Evolutionary conservation across 2,888 invertebrate genomes (phyloP).

Genomic region (Hirtodrosophila duncani): DNA sequence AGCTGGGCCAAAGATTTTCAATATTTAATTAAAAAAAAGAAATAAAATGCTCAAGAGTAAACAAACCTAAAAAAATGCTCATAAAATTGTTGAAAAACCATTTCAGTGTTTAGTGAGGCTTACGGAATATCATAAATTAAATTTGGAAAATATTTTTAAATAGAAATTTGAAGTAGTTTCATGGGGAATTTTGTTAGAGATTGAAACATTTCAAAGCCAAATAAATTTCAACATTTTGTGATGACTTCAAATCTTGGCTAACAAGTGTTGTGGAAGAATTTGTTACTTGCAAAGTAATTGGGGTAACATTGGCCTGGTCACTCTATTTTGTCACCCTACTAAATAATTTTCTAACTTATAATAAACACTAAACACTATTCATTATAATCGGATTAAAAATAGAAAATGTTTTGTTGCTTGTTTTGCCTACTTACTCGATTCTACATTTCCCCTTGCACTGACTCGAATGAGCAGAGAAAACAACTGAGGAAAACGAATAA

Average conservation of each 20-base stretch:
- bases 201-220: too few species aligned
- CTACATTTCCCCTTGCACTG: slow-evolving; percentile 31
- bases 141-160: too few species aligned
- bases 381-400: slow-evolving; percentile 74
- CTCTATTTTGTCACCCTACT: slow-evolving; percentile 47
- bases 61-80: slow-evolving; percentile 1
- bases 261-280: background rate
- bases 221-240: too few species aligned
- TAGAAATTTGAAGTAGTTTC: too few species aligned
- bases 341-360: slow-evolving; percentile 52
- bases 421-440: slow-evolving; percentile 29
- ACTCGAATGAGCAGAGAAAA: slow-evolving; percentile 23
- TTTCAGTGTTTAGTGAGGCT: slow-evolving; percentile 11
- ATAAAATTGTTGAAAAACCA: slow-evolving; percentile 16
- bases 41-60: slow-evolving; percentile 9
- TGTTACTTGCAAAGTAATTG: slow-evolving; percentile 1
- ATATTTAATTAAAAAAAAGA: background rate
- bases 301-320: slow-evolving; percentile 21
- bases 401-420: slow-evolving; percentile 43
- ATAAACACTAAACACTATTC: slow-evolving; percentile 59
- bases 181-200: too few species aligned
- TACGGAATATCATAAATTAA: too few species aligned
- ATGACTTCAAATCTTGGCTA: too few species aligned
- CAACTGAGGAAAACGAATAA: slow-evolving; percentile 18
- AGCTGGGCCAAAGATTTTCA: slow-evolving; percentile 34